Percentiles rank a stretch among this genome's conserved stretches.
phyloP scores from a whole-genome alignment of 2,888 invertebrate genomes.

The Mamestra brassicae region DNA sequence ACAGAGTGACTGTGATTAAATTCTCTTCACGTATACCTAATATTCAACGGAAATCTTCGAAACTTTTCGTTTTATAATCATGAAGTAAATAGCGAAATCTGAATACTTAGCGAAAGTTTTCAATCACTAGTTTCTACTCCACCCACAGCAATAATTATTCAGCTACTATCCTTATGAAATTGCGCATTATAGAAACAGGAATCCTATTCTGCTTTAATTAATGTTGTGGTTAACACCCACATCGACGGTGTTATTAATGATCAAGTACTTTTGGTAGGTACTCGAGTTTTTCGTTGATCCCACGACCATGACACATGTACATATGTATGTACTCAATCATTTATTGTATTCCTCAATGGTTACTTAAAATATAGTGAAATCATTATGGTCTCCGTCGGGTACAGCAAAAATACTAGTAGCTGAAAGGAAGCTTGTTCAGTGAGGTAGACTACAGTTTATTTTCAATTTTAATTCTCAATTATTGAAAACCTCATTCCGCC shows the following conservation, averaged over 20 bases:
- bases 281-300: no score
- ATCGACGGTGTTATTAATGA: no score
- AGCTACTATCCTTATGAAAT: not conserved
- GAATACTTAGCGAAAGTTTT: not conserved
- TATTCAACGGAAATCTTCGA: no score
- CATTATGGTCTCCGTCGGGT: not conserved
- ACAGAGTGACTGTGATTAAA: no score
- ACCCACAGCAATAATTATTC: not conserved
- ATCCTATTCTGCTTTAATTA: not conserved
- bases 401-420: not conserved
- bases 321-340: no score
- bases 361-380: not conserved
- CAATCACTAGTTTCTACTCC: not conserved
- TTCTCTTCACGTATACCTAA: no score
- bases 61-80: not conserved
- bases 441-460: not conserved
- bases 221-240: no score
- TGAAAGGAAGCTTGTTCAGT: not conserved
- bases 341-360: no score
- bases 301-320: no score
- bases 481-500: conserved; percentile 20
- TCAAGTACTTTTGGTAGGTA: no score
- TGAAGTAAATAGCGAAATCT: not conserved
- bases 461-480: conserved; percentile 15
- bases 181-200: not conserved